Conservation (phyloP, 2,113 vertebrate species). For the Propithecus coquereli region DNA sequence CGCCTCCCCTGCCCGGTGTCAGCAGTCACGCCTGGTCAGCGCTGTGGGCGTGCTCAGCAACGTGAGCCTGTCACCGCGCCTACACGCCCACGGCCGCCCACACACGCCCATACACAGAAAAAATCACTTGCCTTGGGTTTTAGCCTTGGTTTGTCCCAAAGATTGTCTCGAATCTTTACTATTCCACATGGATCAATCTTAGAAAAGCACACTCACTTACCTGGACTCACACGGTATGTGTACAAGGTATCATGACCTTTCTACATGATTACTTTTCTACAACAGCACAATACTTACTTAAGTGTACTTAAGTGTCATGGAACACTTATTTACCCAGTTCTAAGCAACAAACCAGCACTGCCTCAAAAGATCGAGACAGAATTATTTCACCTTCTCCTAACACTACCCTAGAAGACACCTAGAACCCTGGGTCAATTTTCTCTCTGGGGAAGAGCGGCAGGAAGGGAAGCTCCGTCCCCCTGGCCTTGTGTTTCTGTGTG, state of each 20-base stretch:
- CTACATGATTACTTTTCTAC: background rate
- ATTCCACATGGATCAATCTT: background rate
- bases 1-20: background rate
- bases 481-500: background rate
- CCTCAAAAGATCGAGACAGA: background rate
- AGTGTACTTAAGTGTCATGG: too few relatives aligned
- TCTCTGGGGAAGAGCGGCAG: background rate
- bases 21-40: fast-evolving
- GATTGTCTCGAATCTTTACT: background rate
- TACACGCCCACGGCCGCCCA: background rate
- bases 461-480: background rate
- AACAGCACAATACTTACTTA: background rate
- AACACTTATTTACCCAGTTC: background rate
- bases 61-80: too few relatives aligned
- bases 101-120: background rate
- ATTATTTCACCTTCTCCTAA: background rate
- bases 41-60: background rate
- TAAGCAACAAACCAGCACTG: background rate
- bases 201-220: background rate
- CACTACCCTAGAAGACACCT: background rate
- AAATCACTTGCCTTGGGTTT: background rate
- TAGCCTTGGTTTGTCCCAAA: background rate
- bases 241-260: background rate
- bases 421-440: background rate
- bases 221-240: background rate